These are phyloP conservation scores for Camponotus pennsylvanicus DNA, from an alignment of 1,140 invertebrate genomes.

Conservation along the genomic window DNA sequence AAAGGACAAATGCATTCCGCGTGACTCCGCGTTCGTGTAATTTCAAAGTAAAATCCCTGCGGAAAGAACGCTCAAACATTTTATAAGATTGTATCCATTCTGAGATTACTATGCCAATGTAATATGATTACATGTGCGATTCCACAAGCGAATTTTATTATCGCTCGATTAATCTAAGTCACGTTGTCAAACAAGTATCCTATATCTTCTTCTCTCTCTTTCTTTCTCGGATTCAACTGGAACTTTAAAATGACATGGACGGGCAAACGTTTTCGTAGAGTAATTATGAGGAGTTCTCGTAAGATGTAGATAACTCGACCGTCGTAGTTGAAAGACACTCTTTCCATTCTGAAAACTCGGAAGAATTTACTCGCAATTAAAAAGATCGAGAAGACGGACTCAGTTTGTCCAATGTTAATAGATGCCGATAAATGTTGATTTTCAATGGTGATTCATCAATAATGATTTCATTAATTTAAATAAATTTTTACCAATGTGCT, in stretches of 20 bases:
- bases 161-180: constrained; percentile 65
- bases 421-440: not conserved
- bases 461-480: not conserved
- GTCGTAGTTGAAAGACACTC: not conserved
- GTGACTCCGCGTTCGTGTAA: not conserved
- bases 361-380: constrained; percentile 48
- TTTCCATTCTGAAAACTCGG: constrained; percentile 25
- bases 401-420: not conserved
- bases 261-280: constrained; percentile 52
- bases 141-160: constrained; percentile 44
- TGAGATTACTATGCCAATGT: constrained; percentile 39
- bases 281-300: constrained; percentile 44
- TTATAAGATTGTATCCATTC: constrained; percentile 2
- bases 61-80: not conserved
- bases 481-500: not conserved
- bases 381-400: not conserved
- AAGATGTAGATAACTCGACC: constrained; percentile 39
- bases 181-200: constrained; percentile 61
- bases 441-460: not conserved
- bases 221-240: constrained; percentile 8
- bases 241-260: constrained; percentile 56
- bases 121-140: constrained; percentile 28
- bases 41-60: not conserved
- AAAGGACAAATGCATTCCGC: not conserved
- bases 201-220: not conserved